Evolutionary conservation across 53 echinoderm and acorn worm genomes (phyloP).

Genomic region (Temnopleurus reevesii): DNA sequence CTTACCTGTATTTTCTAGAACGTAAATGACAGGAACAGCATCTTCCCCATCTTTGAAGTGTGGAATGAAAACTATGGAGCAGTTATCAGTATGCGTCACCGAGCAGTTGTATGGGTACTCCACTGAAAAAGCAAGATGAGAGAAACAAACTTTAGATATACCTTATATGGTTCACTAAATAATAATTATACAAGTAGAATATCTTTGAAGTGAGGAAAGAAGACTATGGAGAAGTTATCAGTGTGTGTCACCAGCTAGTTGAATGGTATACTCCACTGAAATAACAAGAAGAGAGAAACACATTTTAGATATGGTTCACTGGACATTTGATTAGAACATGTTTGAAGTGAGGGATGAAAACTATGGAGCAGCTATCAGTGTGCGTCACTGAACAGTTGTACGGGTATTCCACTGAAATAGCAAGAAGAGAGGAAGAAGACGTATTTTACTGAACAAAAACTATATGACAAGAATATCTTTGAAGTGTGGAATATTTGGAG

Average conservation of each 20-base stretch:
- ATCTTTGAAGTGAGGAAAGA: background rate
- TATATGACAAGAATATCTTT: too few relatives aligned
- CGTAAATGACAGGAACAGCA: background rate
- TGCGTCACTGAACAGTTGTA: conserved; percentile 13
- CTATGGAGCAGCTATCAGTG: background rate
- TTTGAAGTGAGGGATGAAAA: background rate
- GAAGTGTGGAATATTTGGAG: background rate
- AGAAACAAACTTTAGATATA: too few relatives aligned
- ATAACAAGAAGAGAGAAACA: background rate
- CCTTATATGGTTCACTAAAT: too few relatives aligned
- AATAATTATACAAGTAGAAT: too few relatives aligned
- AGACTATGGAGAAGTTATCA: background rate
- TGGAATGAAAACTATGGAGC: background rate
- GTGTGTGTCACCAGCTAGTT: background rate
- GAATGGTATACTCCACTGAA: background rate
- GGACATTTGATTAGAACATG: too few relatives aligned
- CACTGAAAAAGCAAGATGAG: background rate
- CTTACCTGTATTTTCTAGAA: background rate
- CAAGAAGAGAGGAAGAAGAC: background rate
- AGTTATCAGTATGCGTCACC: background rate
- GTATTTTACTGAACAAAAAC: too few relatives aligned
- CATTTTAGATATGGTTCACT: background rate
- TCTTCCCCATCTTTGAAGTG: background rate
- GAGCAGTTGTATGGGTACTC: background rate
- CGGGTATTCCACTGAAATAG: background rate